phyloP scores from a whole-genome alignment of 2,888 invertebrate genomes.

The Pollenia labialis region DNA sequence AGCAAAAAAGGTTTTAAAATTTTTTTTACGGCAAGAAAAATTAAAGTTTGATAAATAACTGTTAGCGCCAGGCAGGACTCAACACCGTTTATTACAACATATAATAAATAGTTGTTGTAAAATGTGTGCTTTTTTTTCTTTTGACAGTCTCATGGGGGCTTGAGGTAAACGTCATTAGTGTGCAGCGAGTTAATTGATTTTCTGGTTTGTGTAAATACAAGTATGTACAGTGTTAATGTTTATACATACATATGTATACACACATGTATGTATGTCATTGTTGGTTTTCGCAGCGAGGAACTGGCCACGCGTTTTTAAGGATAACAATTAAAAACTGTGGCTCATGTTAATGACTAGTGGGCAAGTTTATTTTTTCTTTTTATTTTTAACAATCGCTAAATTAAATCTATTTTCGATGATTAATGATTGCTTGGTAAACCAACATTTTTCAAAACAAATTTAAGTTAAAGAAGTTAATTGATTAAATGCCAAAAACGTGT shows the following conservation, averaged over 20 bases:
- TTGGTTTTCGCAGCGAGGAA: slow-evolving; percentile 18
- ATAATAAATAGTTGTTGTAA: not conserved
- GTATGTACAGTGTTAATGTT: not conserved
- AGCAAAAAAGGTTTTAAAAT: slow-evolving; percentile 1
- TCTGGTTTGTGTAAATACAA: not conserved
- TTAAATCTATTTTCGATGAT: slow-evolving; percentile 51
- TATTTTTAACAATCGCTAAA: slow-evolving; percentile 37
- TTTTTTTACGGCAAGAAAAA: not conserved
- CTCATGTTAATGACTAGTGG: not conserved
- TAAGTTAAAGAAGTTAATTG: slow-evolving; percentile 10
- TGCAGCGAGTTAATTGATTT: slow-evolving; percentile 58
- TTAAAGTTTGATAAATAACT: slow-evolving; percentile 47
- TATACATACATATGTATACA: not conserved
- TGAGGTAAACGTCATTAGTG: slow-evolving; percentile 32
- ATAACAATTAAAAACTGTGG: slow-evolving; percentile 22
- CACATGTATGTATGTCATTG: not conserved
- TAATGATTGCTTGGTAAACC: slow-evolving; percentile 29
- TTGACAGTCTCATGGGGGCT: slow-evolving; percentile 6
- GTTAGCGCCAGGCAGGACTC: slow-evolving; percentile 1
- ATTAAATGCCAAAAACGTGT: slow-evolving; percentile 13
- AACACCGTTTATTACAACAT: not conserved
- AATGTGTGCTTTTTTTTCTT: slow-evolving; percentile 15
- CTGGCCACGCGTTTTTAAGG: slow-evolving; percentile 29
- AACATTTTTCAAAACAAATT: slow-evolving; percentile 24
- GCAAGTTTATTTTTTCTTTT: slow-evolving; percentile 6